These are phyloP conservation scores for Heloderma charlesbogerti DNA, from an alignment of 2,113 vertebrate genomes.

Conservation along the genomic window DNA sequence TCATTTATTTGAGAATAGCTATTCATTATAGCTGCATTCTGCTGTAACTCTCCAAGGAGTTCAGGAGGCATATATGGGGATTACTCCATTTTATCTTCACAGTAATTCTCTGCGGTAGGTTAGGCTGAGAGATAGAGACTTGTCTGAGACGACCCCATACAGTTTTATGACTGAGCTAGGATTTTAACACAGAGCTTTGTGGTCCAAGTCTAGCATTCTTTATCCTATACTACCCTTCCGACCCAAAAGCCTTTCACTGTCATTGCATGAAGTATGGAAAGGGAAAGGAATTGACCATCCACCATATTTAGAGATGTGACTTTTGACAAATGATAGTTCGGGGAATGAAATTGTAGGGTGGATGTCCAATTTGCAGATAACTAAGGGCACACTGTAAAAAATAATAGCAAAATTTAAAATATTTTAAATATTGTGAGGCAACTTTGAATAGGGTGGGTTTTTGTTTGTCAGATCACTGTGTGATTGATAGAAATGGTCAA, in stretches of 20 bases:
- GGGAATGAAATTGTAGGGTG: background rate
- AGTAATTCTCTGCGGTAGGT: background rate
- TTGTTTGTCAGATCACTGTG: background rate
- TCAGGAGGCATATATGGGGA: background rate
- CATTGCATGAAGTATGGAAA: background rate
- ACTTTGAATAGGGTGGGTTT: background rate
- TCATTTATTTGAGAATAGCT: background rate
- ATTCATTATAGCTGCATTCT: background rate
- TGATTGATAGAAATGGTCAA: background rate
- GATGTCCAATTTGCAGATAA: background rate
- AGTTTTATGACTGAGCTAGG: background rate
- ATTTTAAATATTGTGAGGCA: background rate
- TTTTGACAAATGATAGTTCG: background rate
- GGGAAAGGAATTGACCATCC: background rate
- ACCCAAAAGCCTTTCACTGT: background rate
- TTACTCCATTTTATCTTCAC: background rate
- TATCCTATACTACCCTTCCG: background rate
- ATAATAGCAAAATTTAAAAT: background rate
- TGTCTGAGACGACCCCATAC: background rate
- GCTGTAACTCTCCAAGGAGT: background rate
- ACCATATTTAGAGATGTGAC: background rate
- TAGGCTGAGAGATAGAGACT: background rate
- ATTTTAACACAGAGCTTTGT: background rate
- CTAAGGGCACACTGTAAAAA: background rate
- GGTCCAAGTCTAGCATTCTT: background rate